Conservation (phyloP, 1,140 invertebrate genomes). For the Asobara japonica region DNA sequence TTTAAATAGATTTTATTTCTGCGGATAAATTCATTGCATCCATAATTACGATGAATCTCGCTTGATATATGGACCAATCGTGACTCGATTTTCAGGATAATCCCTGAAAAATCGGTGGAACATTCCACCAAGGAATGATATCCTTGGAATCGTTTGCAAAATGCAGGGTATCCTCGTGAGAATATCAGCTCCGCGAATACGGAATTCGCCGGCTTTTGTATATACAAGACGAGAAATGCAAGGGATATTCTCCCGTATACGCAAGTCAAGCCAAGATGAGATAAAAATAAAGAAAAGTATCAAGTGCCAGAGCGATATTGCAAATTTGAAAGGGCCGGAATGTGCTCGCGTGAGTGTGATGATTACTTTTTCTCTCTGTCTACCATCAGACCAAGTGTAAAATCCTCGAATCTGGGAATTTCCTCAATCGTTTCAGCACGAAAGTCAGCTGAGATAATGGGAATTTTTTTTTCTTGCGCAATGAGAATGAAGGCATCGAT, state of each 20-base stretch:
- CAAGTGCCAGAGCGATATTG: neutral
- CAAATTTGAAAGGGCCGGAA: neutral
- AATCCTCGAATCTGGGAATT: neutral
- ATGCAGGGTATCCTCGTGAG: neutral
- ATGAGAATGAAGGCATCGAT: neutral
- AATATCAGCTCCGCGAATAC: neutral
- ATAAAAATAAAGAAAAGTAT: neutral
- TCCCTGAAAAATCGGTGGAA: neutral
- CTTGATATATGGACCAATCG: too few species aligned
- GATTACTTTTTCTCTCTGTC: constrained; percentile 7
- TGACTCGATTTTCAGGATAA: neutral
- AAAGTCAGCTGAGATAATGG: neutral
- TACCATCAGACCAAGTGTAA: neutral
- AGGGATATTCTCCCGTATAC: neutral
- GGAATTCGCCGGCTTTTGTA: neutral
- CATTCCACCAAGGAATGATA: neutral
- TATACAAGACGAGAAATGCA: neutral
- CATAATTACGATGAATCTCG: too few species aligned
- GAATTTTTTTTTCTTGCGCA: neutral
- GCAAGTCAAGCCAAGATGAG: neutral
- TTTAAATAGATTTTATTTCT: neutral
- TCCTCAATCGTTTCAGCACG: neutral
- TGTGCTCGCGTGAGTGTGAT: constrained; percentile 5
- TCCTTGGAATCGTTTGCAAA: neutral
- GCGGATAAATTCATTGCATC: too few species aligned